Conservation (phyloP, 2,888 invertebrate species). For the Candidula unifasciata region DNA sequence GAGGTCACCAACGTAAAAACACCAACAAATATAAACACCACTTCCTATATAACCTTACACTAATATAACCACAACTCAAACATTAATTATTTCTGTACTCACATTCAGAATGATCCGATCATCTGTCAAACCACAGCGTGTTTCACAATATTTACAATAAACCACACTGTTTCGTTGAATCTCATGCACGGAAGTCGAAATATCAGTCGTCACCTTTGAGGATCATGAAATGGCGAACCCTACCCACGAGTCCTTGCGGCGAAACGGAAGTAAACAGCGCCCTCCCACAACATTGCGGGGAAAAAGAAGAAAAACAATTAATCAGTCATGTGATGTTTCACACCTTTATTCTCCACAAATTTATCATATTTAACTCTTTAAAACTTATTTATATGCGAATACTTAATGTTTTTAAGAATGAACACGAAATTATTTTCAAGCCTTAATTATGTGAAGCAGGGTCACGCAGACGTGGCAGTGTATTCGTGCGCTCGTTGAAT, state of each 20-base stretch:
- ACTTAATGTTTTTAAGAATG: no score
- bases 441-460: not conserved
- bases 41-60: not conserved
- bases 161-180: not conserved
- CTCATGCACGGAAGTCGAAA: constrained; percentile 31
- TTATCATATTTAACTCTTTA: not conserved
- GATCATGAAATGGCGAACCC: constrained; percentile 13
- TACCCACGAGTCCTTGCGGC: constrained; percentile 30
- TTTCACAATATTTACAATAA: not conserved
- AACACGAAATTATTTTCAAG: no score
- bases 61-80: not conserved
- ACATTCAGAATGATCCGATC: not conserved
- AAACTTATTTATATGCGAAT: not conserved
- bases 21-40: not conserved
- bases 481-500: constrained; percentile 8
- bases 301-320: no score
- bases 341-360: no score
- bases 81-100: not conserved
- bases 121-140: not conserved
- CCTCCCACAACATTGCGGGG: constrained; percentile 4
- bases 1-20: not conserved
- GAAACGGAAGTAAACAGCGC: constrained; percentile 21
- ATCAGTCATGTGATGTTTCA: not conserved
- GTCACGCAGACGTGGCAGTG: not conserved
- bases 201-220: not conserved